Conservation (phyloP, 2,888 invertebrate species). For the Thumatha senex region DNA sequence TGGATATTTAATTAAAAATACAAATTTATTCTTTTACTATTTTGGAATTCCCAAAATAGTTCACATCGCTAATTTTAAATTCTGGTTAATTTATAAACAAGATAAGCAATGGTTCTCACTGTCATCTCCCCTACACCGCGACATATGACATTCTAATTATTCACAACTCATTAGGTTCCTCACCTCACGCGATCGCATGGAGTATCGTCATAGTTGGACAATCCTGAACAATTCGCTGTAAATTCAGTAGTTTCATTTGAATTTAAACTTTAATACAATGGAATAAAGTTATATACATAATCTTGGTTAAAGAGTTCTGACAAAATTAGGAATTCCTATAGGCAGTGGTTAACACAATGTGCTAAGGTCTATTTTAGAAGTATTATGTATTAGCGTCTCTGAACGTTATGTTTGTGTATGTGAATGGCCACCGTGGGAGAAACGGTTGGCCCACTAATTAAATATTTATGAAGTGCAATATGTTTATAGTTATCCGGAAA, state of each 20-base stretch:
- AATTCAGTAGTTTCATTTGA: conserved; percentile 6
- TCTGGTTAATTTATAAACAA: conserved; percentile 15
- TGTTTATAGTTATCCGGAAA: conserved; percentile 60
- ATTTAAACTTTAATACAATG: conserved; percentile 16
- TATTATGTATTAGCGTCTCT: not conserved
- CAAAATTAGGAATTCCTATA: conserved; percentile 20
- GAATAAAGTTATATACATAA: not conserved
- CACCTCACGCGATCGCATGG: conserved; percentile 74
- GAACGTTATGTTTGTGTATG: conserved; percentile 23
- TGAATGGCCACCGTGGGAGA: conserved; percentile 70
- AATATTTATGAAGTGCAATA: conserved; percentile 64
- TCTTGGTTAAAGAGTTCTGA: conserved; percentile 17
- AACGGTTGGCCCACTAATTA: conserved; percentile 61
- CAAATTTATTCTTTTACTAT: not conserved
- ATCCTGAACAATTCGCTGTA: conserved; percentile 21
- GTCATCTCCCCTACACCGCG: conserved; percentile 38
- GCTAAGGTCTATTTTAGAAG: conserved; percentile 25
- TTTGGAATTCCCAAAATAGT: conserved; percentile 14
- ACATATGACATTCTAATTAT: conserved; percentile 67
- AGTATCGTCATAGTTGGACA: conserved; percentile 64
- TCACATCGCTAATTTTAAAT: conserved; percentile 24
- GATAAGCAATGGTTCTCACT: conserved; percentile 46
- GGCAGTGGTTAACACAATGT: conserved; percentile 3
- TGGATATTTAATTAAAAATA: too few relatives aligned
- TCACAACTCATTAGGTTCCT: conserved; percentile 64